Percentiles rank a stretch among this genome's conserved stretches.
These are phyloP conservation scores for Cichlasoma orientale DNA, from an alignment of 2,797 vertebrate species.

Conservation along the genomic window DNA sequence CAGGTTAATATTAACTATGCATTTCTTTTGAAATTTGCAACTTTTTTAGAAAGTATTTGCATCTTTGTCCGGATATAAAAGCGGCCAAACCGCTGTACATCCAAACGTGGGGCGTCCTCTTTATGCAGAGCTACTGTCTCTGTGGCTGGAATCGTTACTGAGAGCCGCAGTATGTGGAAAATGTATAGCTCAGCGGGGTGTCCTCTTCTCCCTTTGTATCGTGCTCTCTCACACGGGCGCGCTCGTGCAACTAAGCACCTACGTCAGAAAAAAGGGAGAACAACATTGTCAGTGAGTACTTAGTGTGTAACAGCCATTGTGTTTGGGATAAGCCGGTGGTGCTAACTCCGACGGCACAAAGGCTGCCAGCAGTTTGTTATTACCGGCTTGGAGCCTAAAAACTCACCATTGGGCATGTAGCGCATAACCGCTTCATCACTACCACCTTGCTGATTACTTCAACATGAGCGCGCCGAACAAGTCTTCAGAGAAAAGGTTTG, in stretches of 20 bases:
- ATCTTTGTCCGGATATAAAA: not conserved
- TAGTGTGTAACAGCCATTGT: conserved; percentile 13
- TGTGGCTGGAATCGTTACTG: not conserved
- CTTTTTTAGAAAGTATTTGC: not conserved
- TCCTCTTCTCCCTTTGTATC: not conserved
- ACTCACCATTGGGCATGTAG: not conserved
- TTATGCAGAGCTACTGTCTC: not conserved
- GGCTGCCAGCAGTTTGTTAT: not conserved
- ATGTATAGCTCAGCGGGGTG: conserved; percentile 49
- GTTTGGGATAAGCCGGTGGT: conserved; percentile 19
- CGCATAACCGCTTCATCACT: conserved; percentile 1
- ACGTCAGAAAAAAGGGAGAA: conserved; percentile 14
- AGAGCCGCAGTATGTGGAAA: conserved; percentile 15
- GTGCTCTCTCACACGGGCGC: conserved; percentile 1
- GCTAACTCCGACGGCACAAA: not conserved
- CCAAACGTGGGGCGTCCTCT: not conserved
- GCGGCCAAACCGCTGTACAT: not conserved
- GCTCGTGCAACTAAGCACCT: conserved; percentile 20
- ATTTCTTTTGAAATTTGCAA: not conserved
- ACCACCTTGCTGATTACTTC: conserved; percentile 33
- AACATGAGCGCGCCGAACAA: conserved; percentile 64
- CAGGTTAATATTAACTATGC: too few relatives aligned
- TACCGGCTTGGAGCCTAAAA: not conserved
- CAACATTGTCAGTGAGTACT: conserved; percentile 8
- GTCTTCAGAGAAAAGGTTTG: conserved; percentile 66